Percentiles rank a stretch among this genome's conserved stretches.
These are phyloP conservation scores for Catamblyrhynchus diadema DNA, from an alignment of 2,797 vertebrate species.

Conservation along the genomic window DNA sequence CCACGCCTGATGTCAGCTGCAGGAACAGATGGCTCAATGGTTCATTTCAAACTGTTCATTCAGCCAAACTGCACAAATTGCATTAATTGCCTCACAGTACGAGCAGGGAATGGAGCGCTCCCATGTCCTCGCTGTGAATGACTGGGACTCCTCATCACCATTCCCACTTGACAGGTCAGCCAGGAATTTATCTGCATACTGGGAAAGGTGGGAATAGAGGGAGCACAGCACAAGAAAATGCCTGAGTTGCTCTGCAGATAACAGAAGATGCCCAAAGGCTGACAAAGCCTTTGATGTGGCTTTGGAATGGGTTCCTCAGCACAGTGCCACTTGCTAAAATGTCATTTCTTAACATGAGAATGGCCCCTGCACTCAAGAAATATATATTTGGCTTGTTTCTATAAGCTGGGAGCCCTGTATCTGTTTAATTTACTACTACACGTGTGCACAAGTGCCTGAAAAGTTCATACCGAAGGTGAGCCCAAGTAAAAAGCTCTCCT, in stretches of 20 bases:
- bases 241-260: neutral
- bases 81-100: conserved; percentile 44
- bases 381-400: neutral
- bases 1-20: conserved; percentile 50
- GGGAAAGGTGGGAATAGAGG: neutral
- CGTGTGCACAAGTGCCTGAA: accelerated
- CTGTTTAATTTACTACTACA: neutral
- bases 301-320: neutral
- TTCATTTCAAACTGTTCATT: conserved; percentile 44
- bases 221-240: neutral
- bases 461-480: neutral
- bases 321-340: neutral
- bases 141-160: neutral
- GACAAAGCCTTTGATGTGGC: neutral
- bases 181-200: accelerated
- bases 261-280: neutral
- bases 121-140: neutral
- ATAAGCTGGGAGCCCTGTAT: neutral
- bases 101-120: neutral
- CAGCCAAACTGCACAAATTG: conserved; percentile 55
- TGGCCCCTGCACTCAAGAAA: accelerated
- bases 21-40: conserved; percentile 67
- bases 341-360: neutral
- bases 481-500: neutral
- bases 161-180: neutral